Evolutionary conservation across 2,797 vertebrate genomes (phyloP), one percentile per base, ranked within the genome.

Genomic region (Ataeniobius toweri): DNA sequence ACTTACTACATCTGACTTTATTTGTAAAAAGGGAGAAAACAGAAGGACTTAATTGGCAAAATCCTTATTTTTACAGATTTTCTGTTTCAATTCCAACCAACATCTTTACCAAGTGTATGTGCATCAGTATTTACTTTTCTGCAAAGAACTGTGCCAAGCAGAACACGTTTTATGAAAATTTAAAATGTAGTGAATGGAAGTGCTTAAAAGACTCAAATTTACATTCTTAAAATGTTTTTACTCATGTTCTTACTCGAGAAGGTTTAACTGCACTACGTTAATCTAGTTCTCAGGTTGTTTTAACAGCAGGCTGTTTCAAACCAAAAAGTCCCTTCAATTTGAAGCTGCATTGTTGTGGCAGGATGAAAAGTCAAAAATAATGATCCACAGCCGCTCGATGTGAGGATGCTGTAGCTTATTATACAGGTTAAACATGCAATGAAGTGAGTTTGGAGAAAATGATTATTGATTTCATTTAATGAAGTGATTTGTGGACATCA

Each of bases 21-120:
- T 86, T 65, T 76, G 79, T 74, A 28, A 83, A 82, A 77, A 50
- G 81, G 71, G 10, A 13, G 28, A 20, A 22, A 56, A 56, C 2
- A n/a, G 55, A 53, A 7, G 16, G 5, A 22, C 0, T 53, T 48
- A 48, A 48, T 14, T 48, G 18, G 4, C 20, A 7, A 20, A 3
- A 20, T 20, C 6, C 51, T 20, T 53, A 8, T 24, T 55, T 51
- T 55, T 24, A 55, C 8, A 55, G 53, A 22, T 9, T 55, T 55
- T 24, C 1, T 24, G 53, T 24, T 55, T 5, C 53, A 55, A 3
- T 55, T 55, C 53, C 53, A 55, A 7, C 22, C 53, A 55, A 22
- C 53, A 55, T 7, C 53, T 24, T 22, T 55, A 55, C 22, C 9
- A 22, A 7, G 24, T 5, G 9, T 18, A 55, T 55, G 22, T 55